Evolutionary conservation across 2,888 invertebrate species (phyloP), one percentile per base, ranked within the genome.

Genomic region (Cyrtodaria siliqua): DNA sequence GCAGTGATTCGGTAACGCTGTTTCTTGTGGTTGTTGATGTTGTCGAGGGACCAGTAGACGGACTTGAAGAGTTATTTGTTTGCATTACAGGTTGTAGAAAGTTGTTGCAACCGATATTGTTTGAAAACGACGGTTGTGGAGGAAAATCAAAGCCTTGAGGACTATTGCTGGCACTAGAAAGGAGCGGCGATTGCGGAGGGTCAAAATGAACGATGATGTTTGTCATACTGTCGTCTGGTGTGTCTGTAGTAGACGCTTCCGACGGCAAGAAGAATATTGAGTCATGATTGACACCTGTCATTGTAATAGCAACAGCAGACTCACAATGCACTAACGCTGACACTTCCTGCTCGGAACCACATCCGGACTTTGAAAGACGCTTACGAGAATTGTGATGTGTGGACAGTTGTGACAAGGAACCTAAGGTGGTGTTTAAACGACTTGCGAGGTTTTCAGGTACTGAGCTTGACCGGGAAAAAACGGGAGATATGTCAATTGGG

Each of bases 401-500:
- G 1, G 86, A 82, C 8, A 83, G 59, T 42, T 84, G 79, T 18
- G 81, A 78, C 27, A 81, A 52, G 0, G 83, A 79, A 0, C 79
- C 73, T 20, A 75, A 72, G 52, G 79, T 79, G 2, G 79, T 71
- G 68, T 82, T 83, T 9, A 80, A 47, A 29, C 86, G 64, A 24
- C 83, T 79, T 1, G 90, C 87, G 26, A 90, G 79, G 66, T 90
- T 89, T 57, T 91, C 90, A 12, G 92, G 92, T 29, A 92, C 91
- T 8, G 92, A 92, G 76, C 91, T 92, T 38, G 91, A 92, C n/a
- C 92, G 72, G 1, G 91, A 91, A 62, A 92, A 87, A 29, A 92
- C 87, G 0, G 91, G 91, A 0, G 92, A 91, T 4, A 90, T 87
- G 75, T 92, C 91, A 23, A 87, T 74, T 2, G 90, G 89, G 0